Base-by-base conservation (phyloP, 1,140 invertebrate species). In the Tetramorium parvispinum region DNA sequence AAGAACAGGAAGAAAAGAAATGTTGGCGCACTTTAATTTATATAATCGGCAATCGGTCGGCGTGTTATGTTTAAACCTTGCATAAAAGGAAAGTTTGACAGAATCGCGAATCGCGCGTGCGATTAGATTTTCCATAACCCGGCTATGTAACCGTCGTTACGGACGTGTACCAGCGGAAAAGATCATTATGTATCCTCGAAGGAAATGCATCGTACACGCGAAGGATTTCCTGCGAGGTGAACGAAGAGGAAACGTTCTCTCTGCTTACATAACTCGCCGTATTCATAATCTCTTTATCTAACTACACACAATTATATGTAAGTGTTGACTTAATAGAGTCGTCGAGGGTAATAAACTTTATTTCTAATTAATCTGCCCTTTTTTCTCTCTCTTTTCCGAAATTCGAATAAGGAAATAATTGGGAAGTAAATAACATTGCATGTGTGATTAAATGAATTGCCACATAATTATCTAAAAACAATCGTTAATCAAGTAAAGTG, bases 181-280 rank as follows among this genome's bases (percentile, higher is more conserved):
- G 53, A 83, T 83, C 53, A 68, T 83, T 83, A 83, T 24, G 79
- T 73, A 83, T 83, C 68, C 66, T 73, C 79, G 79, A 83, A 61
- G 53, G 68, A 83, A 83, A 70, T 49, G 32, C 27, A 24, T 61
- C 55, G 79, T 83, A 75, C 79, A 82, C 79, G 79, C 66, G 40
- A 75, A 83, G 53, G 79, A 83, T 75, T 83, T 83, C 68, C 79
- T 83, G 68, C 53, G 24, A 57, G 24, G 24, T 46, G 78, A 83
- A 61, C 68, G 79, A 75, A 68, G 11, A 75, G 68, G 40, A 59
- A 83, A 59, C 61, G 11, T 82, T 85, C 59, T 87, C 83, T 87
- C 85, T 63, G 75, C 88, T 89, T 88, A 46, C 11, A 37, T 75
- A 82, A 49, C 59, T 55, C 81, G 4, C 10, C 32, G 37, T 68